phyloP scores from a whole-genome alignment of 2,797 vertebrate species.

The Botia kubotai region DNA sequence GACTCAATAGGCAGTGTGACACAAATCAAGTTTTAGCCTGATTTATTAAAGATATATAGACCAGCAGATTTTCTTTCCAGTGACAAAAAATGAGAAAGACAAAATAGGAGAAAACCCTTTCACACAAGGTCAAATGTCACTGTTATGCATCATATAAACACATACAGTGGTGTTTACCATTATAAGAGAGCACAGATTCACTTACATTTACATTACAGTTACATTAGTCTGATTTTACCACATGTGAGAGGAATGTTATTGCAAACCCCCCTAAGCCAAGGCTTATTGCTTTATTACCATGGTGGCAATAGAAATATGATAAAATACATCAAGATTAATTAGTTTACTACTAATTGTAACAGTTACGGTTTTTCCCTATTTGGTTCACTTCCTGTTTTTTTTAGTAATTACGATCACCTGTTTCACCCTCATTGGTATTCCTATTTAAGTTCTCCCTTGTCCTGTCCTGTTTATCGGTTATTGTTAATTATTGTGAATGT shows the following conservation, averaged over 20 bases:
- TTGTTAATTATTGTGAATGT: too few species aligned
- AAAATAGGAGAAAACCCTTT: neutral
- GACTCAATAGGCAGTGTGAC: constrained; percentile 42
- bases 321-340: too few species aligned
- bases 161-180: neutral
- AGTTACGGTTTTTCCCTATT: too few species aligned
- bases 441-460: too few species aligned
- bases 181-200: neutral
- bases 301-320: too few species aligned
- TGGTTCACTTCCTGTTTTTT: too few species aligned
- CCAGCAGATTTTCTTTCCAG: neutral
- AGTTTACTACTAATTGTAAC: too few species aligned
- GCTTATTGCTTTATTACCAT: too few species aligned
- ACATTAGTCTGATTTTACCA: neutral
- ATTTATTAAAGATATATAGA: constrained; percentile 30
- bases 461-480: too few species aligned
- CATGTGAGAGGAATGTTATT: neutral
- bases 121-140: neutral
- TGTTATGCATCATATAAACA: neutral
- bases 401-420: too few species aligned
- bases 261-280: neutral
- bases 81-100: neutral
- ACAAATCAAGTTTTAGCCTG: constrained; percentile 42
- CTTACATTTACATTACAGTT: neutral
- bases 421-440: too few species aligned